Conservation (phyloP, 1,140 invertebrate species). For the Trichonephila clavata region DNA sequence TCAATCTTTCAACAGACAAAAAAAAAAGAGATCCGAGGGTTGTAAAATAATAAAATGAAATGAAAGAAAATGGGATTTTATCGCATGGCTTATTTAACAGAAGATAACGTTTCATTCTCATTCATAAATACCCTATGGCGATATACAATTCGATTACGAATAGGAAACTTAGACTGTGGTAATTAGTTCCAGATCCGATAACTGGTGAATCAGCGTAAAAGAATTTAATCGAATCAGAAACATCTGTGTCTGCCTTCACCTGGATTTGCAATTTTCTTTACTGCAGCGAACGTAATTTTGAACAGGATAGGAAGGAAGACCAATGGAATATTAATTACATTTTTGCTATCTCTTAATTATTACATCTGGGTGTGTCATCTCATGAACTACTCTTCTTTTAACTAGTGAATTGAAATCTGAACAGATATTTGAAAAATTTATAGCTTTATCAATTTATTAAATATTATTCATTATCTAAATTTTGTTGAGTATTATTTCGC, state of each 20-base stretch:
- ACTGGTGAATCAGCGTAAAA: constrained; percentile 34
- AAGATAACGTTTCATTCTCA: background rate
- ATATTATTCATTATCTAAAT: too few relatives aligned
- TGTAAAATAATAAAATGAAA: constrained; percentile 20
- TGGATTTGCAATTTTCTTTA: constrained; percentile 20
- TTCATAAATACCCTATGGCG: background rate
- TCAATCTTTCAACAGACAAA: background rate
- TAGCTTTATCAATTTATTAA: too few relatives aligned
- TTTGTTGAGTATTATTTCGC: too few relatives aligned
- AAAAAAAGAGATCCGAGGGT: background rate
- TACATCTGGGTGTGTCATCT: background rate
- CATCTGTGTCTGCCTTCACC: constrained; percentile 10
- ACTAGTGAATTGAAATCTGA: too few relatives aligned
- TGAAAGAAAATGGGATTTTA: constrained; percentile 23
- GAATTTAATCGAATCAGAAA: constrained; percentile 29
- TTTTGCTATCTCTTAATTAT: background rate
- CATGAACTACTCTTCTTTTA: too few relatives aligned
- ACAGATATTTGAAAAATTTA: too few relatives aligned
- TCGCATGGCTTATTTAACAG: constrained; percentile 10
- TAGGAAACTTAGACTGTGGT: background rate
- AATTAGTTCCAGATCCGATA: constrained; percentile 37
- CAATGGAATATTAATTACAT: background rate
- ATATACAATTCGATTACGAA: constrained; percentile 5
- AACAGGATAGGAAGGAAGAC: background rate
- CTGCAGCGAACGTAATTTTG: background rate